Evolutionary conservation across 2,888 invertebrate genomes (phyloP).

Genomic region (Stomorhina lunata): DNA sequence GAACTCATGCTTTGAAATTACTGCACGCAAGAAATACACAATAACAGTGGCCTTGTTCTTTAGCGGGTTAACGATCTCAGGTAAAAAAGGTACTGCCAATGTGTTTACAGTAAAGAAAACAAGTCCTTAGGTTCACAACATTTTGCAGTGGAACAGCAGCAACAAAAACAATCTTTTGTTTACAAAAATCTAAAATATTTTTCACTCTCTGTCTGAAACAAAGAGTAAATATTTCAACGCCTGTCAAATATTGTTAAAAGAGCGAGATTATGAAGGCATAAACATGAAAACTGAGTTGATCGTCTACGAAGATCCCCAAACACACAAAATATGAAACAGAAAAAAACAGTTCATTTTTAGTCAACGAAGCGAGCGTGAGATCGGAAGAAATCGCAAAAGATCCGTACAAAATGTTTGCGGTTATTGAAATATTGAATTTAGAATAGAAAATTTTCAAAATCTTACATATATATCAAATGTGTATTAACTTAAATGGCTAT

Average conservation of each 20-base stretch:
- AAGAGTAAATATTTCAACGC: slow-evolving; percentile 12
- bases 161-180: slow-evolving; percentile 29
- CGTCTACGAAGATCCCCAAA: not conserved
- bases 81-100: not conserved
- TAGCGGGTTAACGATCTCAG: slow-evolving; percentile 37
- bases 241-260: slow-evolving; percentile 1
- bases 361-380: slow-evolving; percentile 64
- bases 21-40: not conserved
- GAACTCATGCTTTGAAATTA: not conserved
- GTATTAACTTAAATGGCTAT: slow-evolving; percentile 24
- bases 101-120: not conserved
- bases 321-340: slow-evolving; percentile 30
- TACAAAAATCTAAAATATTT: not conserved
- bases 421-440: slow-evolving; percentile 48
- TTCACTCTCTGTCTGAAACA: not conserved
- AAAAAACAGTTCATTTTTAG: slow-evolving; percentile 68
- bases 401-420: slow-evolving; percentile 40
- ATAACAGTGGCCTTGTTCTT: slow-evolving; percentile 4
- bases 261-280: slow-evolving; percentile 1
- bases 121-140: not conserved
- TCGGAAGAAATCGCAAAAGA: not conserved
- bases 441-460: slow-evolving; percentile 42
- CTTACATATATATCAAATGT: slow-evolving; percentile 11
- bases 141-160: not conserved
- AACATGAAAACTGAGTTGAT: slow-evolving; percentile 4